Percentiles rank a stretch among this genome's conserved stretches.
Evolutionary conservation across 1,140 invertebrate genomes (phyloP).

Genomic region (Drosophila yakuba): DNA sequence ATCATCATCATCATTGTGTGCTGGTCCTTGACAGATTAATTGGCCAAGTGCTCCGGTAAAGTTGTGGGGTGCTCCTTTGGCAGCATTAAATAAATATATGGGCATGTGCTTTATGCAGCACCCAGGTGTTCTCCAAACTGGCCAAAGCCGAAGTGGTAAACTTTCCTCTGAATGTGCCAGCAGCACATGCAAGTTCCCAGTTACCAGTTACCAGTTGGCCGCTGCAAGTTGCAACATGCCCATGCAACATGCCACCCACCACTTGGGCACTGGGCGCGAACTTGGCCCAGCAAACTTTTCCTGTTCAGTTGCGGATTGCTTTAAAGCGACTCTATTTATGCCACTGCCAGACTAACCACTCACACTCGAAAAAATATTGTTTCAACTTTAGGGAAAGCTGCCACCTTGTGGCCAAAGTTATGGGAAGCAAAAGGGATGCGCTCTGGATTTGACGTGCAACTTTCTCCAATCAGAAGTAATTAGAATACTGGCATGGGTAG

Average conservation of each 20-base stretch:
- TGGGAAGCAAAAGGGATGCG: neutral
- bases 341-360: conserved; percentile 1
- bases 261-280: conserved; percentile 39
- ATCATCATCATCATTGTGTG: conserved; percentile 35
- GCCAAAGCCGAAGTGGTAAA: conserved; percentile 55
- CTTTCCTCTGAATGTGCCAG: conserved; percentile 49
- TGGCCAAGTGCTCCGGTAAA: conserved; percentile 49
- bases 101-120: conserved; percentile 32
- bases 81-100: conserved; percentile 42
- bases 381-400: neutral
- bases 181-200: conserved; percentile 29
- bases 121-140: conserved; percentile 36
- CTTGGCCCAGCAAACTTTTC: conserved; percentile 44
- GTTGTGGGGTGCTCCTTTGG: conserved; percentile 28
- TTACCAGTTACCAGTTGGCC: conserved; percentile 2
- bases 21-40: conserved; percentile 65
- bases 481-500: too few relatives aligned
- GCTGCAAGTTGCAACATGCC: conserved; percentile 13
- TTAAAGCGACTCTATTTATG: conserved; percentile 36
- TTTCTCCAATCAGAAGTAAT: too few relatives aligned
- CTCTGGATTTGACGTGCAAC: neutral
- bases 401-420: neutral
- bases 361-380: conserved; percentile 2
- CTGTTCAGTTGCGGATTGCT: conserved; percentile 35
- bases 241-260: conserved; percentile 28